Base-by-base conservation (phyloP, 2,113 vertebrate genomes). In the Puffinus mauretanicus region DNA sequence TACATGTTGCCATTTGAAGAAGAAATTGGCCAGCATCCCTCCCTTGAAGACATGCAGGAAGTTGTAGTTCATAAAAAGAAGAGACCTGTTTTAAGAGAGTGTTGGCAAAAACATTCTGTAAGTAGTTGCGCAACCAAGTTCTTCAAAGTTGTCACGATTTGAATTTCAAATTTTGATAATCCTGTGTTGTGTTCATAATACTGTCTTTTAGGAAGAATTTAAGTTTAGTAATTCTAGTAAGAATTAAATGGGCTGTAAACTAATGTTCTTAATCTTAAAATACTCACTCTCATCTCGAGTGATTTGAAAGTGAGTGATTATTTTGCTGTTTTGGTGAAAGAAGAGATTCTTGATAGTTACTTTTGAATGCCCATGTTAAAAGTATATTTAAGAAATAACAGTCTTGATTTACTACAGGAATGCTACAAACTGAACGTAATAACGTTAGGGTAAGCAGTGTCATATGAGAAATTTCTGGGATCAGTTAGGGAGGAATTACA, bases 11-110 rank as follows among this genome's bases (percentile, higher is more conserved):
- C 99, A 3, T 99, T 99, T 73, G 99, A 99, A 97, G 99, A 99
- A 96, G 99, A 99, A 98, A 98, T 99, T 79, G 99, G 99, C n/a
- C 99, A 99, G 97, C 99, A 99, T 96, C 99, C 99, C 27, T 99
- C 99, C 76, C 98, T 99, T 62, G 99, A 99, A 98, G 99, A 99
- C 97, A 99, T 99, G 99, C 99, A 99, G 98, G 99, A 99, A 16
- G 99, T 99, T 7, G 99, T 99, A 42, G 99, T 99, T 77, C 99
- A 99, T 96, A 99, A 99, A 98, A 99, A 99, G 96, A 98, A 99
- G 98, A 98, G 99, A 90, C 99, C 99, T 21, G 97, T 98, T 79
- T 98, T 99, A 71, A 97, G 99, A 95, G 99, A 99, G 96, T 99
- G 99, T 91, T 99, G 99, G 99, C 99, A 99, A 96, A 99, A 99